Evolutionary conservation across 2,113 vertebrate genomes (phyloP), one percentile per base, ranked within the genome.

Genomic region (Semicossyphus pulcher): DNA sequence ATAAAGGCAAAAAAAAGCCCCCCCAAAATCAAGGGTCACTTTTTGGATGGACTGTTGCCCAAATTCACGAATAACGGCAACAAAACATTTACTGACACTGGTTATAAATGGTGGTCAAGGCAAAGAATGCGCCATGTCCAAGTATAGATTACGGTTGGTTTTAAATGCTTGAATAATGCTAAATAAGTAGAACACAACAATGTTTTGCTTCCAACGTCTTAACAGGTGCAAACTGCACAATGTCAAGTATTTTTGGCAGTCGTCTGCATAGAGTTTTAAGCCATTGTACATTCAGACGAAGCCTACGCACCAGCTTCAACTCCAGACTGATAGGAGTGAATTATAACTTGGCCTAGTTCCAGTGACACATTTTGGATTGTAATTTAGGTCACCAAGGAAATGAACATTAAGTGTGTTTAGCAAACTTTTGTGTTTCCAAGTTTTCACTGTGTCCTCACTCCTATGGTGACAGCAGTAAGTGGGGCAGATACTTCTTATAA

Each of bases 311-410:
- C 71, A 34, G 9, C 29, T 58, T 56, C 32, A 76, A 74, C 60
- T 66, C 10, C 10, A 4, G 11, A 61, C 44, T 20, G 32, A 45
- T 62, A 80, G 47, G 4, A 72, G 23, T 37, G 20, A 59, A 72
- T 58, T 25, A 78, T 67, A 32, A 70, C 25, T 53, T 79, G 80
- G 67, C 60, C 18, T 21, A 51, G 52, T 62, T 80, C 52, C 26
- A 65, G 45, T 57, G 44, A 32, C 12, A 69, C 58, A 53, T 44
- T 70, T 44, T 61, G 42, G 8, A 15, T 42, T 2, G 15, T 3
- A 51, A 53, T 42, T 80, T 7, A 28, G 25, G 41, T 68, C 4
- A 0, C 39, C 7, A n/a, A 36, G 10, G 20, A 71, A 61, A 83
- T 48, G 26, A 67, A 28, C 31, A 23, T 62, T 65, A 21, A 20